Evolutionary conservation across 2,888 invertebrate genomes (phyloP).

Genomic region (Pecten maximus): DNA sequence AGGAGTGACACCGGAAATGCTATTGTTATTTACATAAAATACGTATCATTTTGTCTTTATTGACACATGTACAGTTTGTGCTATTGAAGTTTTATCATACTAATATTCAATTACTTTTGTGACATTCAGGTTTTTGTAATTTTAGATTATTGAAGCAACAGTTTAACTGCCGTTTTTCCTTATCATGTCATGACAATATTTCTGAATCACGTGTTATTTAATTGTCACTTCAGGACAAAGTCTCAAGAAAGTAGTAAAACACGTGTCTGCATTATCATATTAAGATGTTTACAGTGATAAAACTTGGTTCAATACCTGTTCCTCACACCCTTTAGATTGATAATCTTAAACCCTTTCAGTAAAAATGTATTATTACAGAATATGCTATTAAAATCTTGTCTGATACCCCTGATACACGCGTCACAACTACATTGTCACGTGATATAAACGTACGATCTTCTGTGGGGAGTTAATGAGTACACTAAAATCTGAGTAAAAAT

Average conservation of each 20-base stretch:
- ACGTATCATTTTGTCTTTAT: too few relatives aligned
- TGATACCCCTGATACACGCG: background rate
- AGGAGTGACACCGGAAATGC: too few relatives aligned
- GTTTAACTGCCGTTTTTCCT: too few relatives aligned
- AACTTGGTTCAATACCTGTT: background rate
- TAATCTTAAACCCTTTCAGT: background rate
- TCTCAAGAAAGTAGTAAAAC: background rate
- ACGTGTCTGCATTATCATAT: background rate
- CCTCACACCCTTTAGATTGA: background rate
- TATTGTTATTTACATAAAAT: too few relatives aligned
- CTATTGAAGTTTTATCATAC: too few relatives aligned
- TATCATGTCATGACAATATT: background rate
- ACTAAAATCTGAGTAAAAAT: background rate
- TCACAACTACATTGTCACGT: background rate
- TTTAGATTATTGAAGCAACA: too few relatives aligned
- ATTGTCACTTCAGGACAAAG: background rate
- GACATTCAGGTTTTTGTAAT: too few relatives aligned
- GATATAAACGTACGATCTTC: background rate
- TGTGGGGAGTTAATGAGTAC: background rate
- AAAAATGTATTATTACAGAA: background rate
- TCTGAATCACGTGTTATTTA: background rate
- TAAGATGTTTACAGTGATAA: background rate
- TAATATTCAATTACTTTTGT: too few relatives aligned
- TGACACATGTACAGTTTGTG: too few relatives aligned
- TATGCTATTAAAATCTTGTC: background rate